Evolutionary conservation across 2,888 invertebrate species (phyloP), one percentile per base, ranked within the genome.

Genomic region (Phyto melanocephala): DNA sequence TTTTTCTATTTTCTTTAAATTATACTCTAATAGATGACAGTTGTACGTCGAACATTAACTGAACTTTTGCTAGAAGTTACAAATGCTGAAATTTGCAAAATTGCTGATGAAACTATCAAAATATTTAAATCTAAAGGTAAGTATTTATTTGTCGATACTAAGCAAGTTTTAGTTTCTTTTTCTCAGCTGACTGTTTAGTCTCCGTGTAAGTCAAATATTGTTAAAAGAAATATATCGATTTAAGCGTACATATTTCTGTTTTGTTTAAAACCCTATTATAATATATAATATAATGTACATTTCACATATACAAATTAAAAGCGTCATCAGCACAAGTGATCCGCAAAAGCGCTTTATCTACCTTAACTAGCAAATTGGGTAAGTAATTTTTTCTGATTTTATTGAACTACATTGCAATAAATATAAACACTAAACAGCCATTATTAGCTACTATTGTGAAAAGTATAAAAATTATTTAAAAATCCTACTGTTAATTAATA

Each of bases 21-120:
- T 6, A 28, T 28, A 28, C 28, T 5, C 4, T 17, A 0, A 20
- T 91, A 96, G 96, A 97, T 98, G 96, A 92, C 96, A 90, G 94
- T 95, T 89, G 96, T 98, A 67, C 94, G 98, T 81, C 94, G 95
- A 83, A 95, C 96, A 86, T 93, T 99, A 92, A 99, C 99, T 35
- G 98, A 98, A 92, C 95, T 99, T 88, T 94, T 99, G 82, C 93
- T 99, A 87, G 97, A 97, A 91, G 98, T 98, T 87, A 99, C 99
- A 24, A 96, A 96, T 91, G 95, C 95, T 91, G 97, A 98, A 93
- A 96, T 99, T 90, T 93, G 94, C 88, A 93, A 93, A 88, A 94
- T 98, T 89, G 96, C 96, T 92, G 94, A 94, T 91, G 97, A 98
- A 92, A 96, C 97, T 90, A 93, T 95, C 92, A 95, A 94, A 93